Base-by-base conservation (phyloP, 2,888 invertebrate species). In the Acrobasis repandana region DNA sequence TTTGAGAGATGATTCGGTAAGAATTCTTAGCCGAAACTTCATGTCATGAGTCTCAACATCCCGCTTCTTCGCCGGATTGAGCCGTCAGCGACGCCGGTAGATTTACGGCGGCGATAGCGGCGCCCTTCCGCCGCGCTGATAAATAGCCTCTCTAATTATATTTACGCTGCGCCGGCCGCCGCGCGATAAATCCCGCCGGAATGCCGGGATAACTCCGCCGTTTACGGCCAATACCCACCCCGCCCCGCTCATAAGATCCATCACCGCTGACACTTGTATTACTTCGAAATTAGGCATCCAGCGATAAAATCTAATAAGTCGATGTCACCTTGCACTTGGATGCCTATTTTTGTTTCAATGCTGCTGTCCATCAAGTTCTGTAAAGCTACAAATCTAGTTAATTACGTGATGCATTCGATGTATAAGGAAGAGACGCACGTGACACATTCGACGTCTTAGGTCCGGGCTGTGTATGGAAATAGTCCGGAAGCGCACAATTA, bases 111-210 rank as follows among this genome's bases (percentile, higher is more conserved):
- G 78, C 82, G 88, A 90, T 88, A 86, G 80, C 78, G 79, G 85
- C 83, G 87, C 88, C 87, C 90, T 88, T 90, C 90, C 89, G 85
- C 83, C 81, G 85, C 74, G 73, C 88, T 90, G 90, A 91, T 89
- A 90, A 89, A 91, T 90, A 84, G 88, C 86, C 84, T 78, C 86
- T 90, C 86, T 91, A 90, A 91, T 91, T 91, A 91, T 91, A 91
- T 90, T 91, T 90, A 92, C 90, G 88, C 87, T 84, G 88, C 85
- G 86, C 84, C 87, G 80, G 80, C 75, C 84, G 86, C 81, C 84
- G 79, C 78, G 80, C 85, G 78, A 89, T 91, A 90, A 90, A 90
- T 91, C 83, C 81, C 69, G 76, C 67, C 64, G 67, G 87, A 84
- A 88, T 88, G 86, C 77, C 74, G 80, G 85, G 83, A 85, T 86